Percentiles rank a stretch among this genome's conserved stretches.
Evolutionary conservation across 1,140 invertebrate species (phyloP).

Genomic region (Berghia stephanieae): DNA sequence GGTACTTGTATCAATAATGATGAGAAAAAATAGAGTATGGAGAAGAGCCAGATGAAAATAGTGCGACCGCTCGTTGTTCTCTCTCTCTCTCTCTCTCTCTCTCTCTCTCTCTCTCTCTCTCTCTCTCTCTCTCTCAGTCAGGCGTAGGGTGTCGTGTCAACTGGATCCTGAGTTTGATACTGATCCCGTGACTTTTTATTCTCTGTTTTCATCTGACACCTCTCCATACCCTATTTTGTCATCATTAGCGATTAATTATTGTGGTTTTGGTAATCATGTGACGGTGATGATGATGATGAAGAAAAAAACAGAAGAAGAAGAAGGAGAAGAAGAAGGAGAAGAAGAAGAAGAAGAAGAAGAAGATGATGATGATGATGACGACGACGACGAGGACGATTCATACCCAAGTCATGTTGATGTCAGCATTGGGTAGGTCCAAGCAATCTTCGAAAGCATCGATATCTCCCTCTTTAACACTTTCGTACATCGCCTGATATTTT

Average conservation of each 20-base stretch:
- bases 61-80: too few relatives aligned
- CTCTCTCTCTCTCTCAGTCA: neutral
- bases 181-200: too few relatives aligned
- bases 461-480: constrained; percentile 53
- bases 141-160: too few relatives aligned
- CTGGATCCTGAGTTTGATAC: too few relatives aligned
- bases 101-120: too few relatives aligned
- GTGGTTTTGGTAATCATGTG: neutral
- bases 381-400: constrained; percentile 23
- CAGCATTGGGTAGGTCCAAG: constrained; percentile 50
- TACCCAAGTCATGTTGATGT: constrained; percentile 58
- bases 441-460: constrained; percentile 51
- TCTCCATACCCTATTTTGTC: neutral
- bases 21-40: too few relatives aligned
- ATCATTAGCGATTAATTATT: neutral
- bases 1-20: too few relatives aligned
- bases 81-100: too few relatives aligned
- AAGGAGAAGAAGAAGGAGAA: neutral
- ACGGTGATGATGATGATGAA: too few relatives aligned
- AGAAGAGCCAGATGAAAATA: too few relatives aligned
- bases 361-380: neutral
- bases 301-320: too few relatives aligned
- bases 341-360: neutral
- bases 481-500: constrained; percentile 48
- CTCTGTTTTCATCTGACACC: too few relatives aligned